phyloP scores from a whole-genome alignment of 2,888 invertebrate species.

The Drosophila mayaguana region DNA sequence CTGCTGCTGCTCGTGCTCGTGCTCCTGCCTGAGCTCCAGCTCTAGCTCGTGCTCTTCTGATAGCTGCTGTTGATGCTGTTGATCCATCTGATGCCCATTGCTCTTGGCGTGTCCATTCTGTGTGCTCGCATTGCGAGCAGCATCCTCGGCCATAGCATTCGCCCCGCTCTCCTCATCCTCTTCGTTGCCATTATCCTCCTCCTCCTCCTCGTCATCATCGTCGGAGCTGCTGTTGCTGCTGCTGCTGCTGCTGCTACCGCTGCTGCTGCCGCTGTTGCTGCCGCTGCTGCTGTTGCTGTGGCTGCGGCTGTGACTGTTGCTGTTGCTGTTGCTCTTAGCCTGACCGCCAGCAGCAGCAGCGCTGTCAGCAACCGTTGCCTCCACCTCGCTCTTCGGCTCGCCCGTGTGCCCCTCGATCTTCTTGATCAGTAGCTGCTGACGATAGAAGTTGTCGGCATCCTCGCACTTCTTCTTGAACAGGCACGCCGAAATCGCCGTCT shows the following conservation, averaged over 20 bases:
- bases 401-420: slow-evolving; percentile 74
- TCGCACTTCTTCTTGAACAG: slow-evolving; percentile 84
- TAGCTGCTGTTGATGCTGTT: slow-evolving; percentile 11
- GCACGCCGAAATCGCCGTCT: slow-evolving; percentile 83
- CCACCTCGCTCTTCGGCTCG: slow-evolving; percentile 2
- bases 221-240: slow-evolving; percentile 55
- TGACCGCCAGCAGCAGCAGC: slow-evolving; percentile 23
- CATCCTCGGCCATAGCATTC: too few species aligned
- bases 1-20: slow-evolving; percentile 5
- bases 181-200: slow-evolving; percentile 41
- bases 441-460: slow-evolving; percentile 84
- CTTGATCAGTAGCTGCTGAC: slow-evolving; percentile 82
- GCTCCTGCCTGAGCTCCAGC: slow-evolving; percentile 14
- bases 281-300: slow-evolving; percentile 42
- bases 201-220: slow-evolving; percentile 62
- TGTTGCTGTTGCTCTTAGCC: slow-evolving; percentile 27
- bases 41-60: not conserved
- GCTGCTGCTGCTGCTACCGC: slow-evolving; percentile 40
- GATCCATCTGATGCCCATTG: slow-evolving; percentile 43
- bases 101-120: slow-evolving; percentile 56
- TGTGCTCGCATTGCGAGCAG: not conserved
- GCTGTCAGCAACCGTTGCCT: slow-evolving; percentile 8
- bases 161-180: slow-evolving; percentile 15
- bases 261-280: slow-evolving; percentile 37
- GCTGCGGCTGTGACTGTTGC: slow-evolving; percentile 39